A percentile compares a stretch with the other conserved stretches of the same genome.
These are phyloP conservation scores for Argopecten irradians DNA, from an alignment of 1,140 invertebrate species.

Conservation along the genomic window DNA sequence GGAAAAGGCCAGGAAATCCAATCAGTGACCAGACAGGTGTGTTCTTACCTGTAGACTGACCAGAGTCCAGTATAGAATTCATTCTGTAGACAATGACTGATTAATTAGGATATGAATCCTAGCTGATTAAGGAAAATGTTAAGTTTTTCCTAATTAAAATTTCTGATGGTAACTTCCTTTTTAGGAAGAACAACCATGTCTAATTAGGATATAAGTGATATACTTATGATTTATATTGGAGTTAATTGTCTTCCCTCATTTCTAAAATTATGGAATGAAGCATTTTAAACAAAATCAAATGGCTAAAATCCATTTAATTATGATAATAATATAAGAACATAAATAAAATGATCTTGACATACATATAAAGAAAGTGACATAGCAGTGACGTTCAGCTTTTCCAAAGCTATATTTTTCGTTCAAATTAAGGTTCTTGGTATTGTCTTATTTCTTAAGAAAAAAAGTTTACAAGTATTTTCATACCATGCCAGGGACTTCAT, in stretches of 20 bases:
- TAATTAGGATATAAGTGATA: background rate
- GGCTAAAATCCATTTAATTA: too few relatives aligned
- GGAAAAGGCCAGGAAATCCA: conserved; percentile 10
- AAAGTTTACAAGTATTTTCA: too few relatives aligned
- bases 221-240: background rate
- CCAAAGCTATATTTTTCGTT: too few relatives aligned
- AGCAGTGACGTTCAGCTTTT: too few relatives aligned
- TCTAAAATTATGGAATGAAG: background rate
- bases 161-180: background rate
- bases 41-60: conserved; percentile 15
- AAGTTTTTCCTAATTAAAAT: background rate
- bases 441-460: too few relatives aligned
- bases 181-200: background rate
- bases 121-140: background rate
- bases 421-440: too few relatives aligned
- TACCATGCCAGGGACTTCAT: too few relatives aligned
- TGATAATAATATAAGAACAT: too few relatives aligned
- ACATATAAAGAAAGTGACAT: too few relatives aligned
- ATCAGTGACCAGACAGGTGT: conserved; percentile 5
- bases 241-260: background rate
- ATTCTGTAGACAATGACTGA: background rate
- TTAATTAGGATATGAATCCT: background rate
- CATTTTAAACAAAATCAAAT: too few relatives aligned
- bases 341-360: too few relatives aligned
- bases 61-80: background rate